Evolutionary conservation across 2,888 invertebrate species (phyloP), one percentile per base, ranked within the genome.

Genomic region (Anthrax anthrax): DNA sequence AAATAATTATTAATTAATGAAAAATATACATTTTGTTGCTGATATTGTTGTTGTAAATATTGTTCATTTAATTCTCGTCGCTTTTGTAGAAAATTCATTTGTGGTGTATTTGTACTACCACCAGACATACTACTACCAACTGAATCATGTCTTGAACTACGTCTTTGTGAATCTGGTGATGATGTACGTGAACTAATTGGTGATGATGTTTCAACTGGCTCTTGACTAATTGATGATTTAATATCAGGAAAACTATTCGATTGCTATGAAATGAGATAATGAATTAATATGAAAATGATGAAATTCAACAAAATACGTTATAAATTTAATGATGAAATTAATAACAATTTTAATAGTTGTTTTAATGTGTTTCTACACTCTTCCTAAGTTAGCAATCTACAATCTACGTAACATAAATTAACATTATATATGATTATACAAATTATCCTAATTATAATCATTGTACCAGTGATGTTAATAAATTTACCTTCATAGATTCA

Each of bases 401-500:
- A n/a, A n/a, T n/a, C n/a, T n/a, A n/a, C n/a, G n/a, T n/a, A n/a
- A n/a, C n/a, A n/a, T n/a, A n/a, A n/a, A n/a, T n/a, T n/a, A n/a
- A n/a, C n/a, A n/a, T n/a, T n/a, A n/a, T n/a, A n/a, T n/a, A n/a
- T n/a, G n/a, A n/a, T n/a, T n/a, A n/a, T n/a, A n/a, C n/a, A n/a
- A n/a, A n/a, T n/a, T n/a, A n/a, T n/a, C n/a, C n/a, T n/a, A n/a
- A n/a, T n/a, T n/a, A n/a, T n/a, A n/a, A n/a, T n/a, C n/a, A n/a
- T n/a, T n/a, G n/a, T n/a, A n/a, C n/a, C n/a, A n/a, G n/a, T n/a
- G 16, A 3, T 17, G 8, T 6, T 14, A 41, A n/a, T 44, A 9
- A 1, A 2, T 43, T 46, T 55, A 76, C 77, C 70, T 77, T 77
- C 55, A 76, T 75, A 8, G 76, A 74, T 50, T 78, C 76, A 56